Percentiles rank a stretch among this genome's conserved stretches.
phyloP scores from a whole-genome alignment of 2,113 vertebrate genomes.

The Machaerirhynchus nigripectus region DNA sequence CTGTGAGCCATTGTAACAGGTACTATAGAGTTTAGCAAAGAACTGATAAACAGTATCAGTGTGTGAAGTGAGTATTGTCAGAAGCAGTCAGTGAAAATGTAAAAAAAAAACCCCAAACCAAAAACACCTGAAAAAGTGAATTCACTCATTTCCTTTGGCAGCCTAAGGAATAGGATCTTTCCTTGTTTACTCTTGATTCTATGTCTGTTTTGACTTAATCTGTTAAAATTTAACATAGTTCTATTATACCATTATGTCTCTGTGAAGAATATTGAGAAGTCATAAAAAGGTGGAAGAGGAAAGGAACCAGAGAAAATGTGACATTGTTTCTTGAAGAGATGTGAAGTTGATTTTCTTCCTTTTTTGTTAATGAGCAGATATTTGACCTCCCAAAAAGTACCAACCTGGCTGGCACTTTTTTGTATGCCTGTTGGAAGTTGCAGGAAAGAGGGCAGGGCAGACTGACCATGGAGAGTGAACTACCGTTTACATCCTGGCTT shows the following conservation, averaged over 20 bases:
- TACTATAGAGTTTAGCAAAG: not conserved
- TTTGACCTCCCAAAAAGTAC: not conserved
- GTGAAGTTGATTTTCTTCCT: not conserved
- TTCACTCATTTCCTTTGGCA: not conserved
- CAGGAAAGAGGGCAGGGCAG: not conserved
- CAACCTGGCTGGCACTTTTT: not conserved
- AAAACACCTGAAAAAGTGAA: not conserved
- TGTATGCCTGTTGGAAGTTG: not conserved
- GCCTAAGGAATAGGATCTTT: not conserved
- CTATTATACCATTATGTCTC: not conserved
- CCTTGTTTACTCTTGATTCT: not conserved
- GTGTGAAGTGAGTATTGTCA: not conserved
- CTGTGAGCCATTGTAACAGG: not conserved
- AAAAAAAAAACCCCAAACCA: not conserved
- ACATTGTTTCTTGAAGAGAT: not conserved
- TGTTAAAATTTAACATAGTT: not conserved
- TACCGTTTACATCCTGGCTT: not conserved
- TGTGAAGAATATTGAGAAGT: not conserved
- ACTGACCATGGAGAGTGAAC: not conserved
- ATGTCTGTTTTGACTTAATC: not conserved
- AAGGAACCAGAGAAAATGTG: not conserved
- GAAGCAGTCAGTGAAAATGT: accelerated
- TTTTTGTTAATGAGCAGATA: not conserved
- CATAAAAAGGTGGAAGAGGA: not conserved
- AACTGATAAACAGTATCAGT: not conserved